Evolutionary conservation across 2,888 invertebrate species (phyloP).

Genomic region (Blastobasis adustella): DNA sequence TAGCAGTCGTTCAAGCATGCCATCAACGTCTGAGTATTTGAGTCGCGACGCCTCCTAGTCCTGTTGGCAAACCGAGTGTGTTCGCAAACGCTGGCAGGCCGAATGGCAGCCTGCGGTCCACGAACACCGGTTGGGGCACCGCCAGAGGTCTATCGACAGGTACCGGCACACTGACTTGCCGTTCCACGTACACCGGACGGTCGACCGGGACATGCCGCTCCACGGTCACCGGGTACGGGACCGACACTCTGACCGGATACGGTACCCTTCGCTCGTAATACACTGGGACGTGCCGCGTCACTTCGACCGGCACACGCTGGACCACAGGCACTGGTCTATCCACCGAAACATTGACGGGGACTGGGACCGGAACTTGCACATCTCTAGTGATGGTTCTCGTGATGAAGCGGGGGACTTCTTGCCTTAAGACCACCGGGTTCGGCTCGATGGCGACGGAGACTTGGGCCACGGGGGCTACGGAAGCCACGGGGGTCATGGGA

Average conservation of each 20-base stretch:
- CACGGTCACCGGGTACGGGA: conserved; percentile 76
- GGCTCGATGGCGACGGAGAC: conserved; percentile 56
- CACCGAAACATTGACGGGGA: conserved; percentile 68
- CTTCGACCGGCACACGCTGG: conserved; percentile 67
- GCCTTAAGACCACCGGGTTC: conserved; percentile 59
- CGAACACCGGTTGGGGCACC: conserved; percentile 6
- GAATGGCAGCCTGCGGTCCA: background rate
- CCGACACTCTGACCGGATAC: conserved; percentile 69
- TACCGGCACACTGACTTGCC: conserved; percentile 73
- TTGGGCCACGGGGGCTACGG: conserved; percentile 21
- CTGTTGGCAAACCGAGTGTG: too few relatives aligned
- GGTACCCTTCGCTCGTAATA: conserved; percentile 66
- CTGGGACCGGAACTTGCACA: conserved; percentile 52
- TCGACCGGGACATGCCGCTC: conserved; percentile 70
- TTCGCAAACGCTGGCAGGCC: conserved; percentile 2
- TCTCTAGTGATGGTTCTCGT: conserved; percentile 62
- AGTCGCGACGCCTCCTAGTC: too few relatives aligned
- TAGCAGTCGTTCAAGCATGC: too few relatives aligned
- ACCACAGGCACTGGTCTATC: conserved; percentile 58
- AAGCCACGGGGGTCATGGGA: too few relatives aligned
- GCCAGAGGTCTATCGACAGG: conserved; percentile 27
- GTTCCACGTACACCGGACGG: conserved; percentile 52
- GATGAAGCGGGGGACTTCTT: conserved; percentile 61
- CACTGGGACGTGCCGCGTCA: conserved; percentile 63
- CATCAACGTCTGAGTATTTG: too few relatives aligned